Conservation (phyloP, 2,888 invertebrate genomes). For the Listrodromus nycthemerus region DNA sequence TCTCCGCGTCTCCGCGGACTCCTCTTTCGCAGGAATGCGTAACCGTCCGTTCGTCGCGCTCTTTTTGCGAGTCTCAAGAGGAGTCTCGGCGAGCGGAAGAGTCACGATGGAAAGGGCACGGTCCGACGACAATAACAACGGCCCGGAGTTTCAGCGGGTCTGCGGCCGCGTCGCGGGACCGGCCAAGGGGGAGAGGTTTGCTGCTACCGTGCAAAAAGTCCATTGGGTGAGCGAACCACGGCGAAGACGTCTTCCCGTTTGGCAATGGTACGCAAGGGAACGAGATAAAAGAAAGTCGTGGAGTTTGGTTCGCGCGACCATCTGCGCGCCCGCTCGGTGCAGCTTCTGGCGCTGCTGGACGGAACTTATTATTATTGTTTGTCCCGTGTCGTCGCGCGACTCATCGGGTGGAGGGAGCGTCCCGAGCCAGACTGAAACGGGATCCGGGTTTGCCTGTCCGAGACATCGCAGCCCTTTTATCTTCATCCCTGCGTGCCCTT, state of each 20-base stretch:
- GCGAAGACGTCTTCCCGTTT: constrained; percentile 28
- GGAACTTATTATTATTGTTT: constrained; percentile 30
- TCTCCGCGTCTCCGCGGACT: constrained; percentile 29
- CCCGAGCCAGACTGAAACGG: constrained; percentile 50
- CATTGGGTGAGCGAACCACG: constrained; percentile 42
- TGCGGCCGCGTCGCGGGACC: constrained; percentile 17
- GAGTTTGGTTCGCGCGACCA: constrained; percentile 44
- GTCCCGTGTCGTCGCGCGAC: constrained; percentile 13
- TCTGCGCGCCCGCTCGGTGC: constrained; percentile 54
- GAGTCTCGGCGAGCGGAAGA: constrained; percentile 18
- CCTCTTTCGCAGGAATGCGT: constrained; percentile 57
- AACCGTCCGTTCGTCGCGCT: constrained; percentile 62
- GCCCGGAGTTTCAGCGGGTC: constrained; percentile 13
- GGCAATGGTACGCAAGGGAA: constrained; percentile 16
- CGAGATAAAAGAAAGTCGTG: constrained; percentile 40
- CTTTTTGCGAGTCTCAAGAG: constrained; percentile 56
- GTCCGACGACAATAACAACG: constrained; percentile 30
- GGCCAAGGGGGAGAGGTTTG: not conserved
- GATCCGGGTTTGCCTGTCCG: constrained; percentile 53
- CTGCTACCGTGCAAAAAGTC: constrained; percentile 27
- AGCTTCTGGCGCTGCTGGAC: not conserved
- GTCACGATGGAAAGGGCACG: constrained; percentile 16
- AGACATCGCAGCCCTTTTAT: constrained; percentile 14
- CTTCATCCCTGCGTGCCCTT: not conserved
- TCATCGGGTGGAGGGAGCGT: constrained; percentile 21